Conservation (phyloP, 2,888 invertebrate genomes). For the Alsophila aescularia region DNA sequence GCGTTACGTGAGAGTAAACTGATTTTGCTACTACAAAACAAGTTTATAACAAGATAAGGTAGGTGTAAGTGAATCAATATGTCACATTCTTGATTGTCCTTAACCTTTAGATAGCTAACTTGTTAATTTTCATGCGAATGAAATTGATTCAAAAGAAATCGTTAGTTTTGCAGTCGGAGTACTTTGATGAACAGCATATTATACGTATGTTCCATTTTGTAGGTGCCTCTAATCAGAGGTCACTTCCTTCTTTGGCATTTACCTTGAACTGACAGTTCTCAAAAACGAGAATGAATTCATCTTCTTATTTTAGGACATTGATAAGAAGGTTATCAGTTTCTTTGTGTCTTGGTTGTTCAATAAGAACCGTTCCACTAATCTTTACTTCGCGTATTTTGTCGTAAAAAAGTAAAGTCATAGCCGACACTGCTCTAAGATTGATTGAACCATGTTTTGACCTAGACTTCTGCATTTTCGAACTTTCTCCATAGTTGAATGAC, state of each 20-base stretch:
- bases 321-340: conserved; percentile 14
- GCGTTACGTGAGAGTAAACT: conserved; percentile 8
- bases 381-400: too few relatives aligned
- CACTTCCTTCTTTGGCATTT: conserved; percentile 54
- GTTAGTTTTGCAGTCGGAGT: conserved; percentile 1
- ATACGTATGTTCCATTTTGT: neutral
- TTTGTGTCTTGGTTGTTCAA: neutral
- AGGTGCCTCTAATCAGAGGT: conserved; percentile 44
- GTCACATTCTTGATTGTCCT: too few relatives aligned
- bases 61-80: neutral
- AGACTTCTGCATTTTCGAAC: neutral
- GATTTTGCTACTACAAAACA: conserved; percentile 9
- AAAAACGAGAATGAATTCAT: conserved; percentile 33
- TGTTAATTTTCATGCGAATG: neutral
- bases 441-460: neutral
- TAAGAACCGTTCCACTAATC: neutral
- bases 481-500: conserved; percentile 16
- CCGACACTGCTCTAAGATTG: neutral
- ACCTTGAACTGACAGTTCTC: conserved; percentile 56
- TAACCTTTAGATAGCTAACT: too few relatives aligned
- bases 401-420: too few relatives aligned
- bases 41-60: conserved; percentile 5
- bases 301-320: conserved; percentile 5
- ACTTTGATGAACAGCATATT: too few relatives aligned
- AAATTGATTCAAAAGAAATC: conserved; percentile 4